phyloP scores from a whole-genome alignment of 2,888 invertebrate genomes.

The Mechanitis messenoides region DNA sequence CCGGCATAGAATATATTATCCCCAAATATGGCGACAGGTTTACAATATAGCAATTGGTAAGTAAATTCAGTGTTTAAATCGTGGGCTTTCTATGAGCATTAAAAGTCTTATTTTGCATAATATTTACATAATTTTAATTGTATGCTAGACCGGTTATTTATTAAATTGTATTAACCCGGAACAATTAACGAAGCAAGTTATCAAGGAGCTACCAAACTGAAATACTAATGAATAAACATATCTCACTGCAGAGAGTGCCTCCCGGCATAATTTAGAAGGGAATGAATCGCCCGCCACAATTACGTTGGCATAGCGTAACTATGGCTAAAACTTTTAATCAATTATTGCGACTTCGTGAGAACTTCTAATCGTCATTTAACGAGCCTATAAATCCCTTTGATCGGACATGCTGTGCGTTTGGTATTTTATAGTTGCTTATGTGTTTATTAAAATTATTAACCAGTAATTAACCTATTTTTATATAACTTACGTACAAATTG shows the following conservation, averaged over 20 bases:
- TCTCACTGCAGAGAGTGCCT: not conserved
- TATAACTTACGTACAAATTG: no score
- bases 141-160: no score
- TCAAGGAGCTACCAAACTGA: conserved; percentile 20
- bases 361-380: conserved; percentile 20
- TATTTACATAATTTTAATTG: no score
- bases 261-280: conserved; percentile 4
- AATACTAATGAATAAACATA: conserved; percentile 24
- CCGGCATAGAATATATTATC: conserved; percentile 22
- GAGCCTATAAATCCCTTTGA: conserved; percentile 20
- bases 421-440: not conserved
- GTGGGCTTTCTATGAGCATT: no score
- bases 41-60: no score
- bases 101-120: no score
- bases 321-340: conserved; percentile 20
- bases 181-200: conserved; percentile 12
- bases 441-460: not conserved
- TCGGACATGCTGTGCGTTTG: not conserved
- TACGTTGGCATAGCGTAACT: conserved; percentile 16
- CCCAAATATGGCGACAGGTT: conserved; percentile 20
- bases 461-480: no score
- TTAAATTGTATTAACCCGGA: not conserved
- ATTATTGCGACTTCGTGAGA: conserved; percentile 25
- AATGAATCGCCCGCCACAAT: conserved; percentile 19
- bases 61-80: no score